These are phyloP conservation scores for Anguilla marmorata DNA, from an alignment of 2,797 vertebrate genomes.

Conservation along the genomic window DNA sequence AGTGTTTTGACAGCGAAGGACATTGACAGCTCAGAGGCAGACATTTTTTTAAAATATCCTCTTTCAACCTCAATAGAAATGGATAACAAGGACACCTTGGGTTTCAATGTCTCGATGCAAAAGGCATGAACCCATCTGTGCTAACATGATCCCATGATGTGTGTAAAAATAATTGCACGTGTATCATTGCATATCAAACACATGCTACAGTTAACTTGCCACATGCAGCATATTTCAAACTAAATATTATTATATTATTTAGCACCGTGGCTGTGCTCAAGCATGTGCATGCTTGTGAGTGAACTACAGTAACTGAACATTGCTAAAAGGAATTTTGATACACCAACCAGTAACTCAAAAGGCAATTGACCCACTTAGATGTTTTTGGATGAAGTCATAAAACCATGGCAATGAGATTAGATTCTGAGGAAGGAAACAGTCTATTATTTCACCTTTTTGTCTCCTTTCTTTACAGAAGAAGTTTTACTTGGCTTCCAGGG, in stretches of 20 bases:
- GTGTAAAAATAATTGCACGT: not conserved
- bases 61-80: not conserved
- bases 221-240: not conserved
- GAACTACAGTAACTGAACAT: not conserved
- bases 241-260: not conserved
- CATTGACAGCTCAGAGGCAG: slow-evolving; percentile 19
- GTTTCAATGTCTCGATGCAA: not conserved
- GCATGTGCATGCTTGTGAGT: not conserved
- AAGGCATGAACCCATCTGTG: not conserved
- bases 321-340: not conserved
- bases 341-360: not conserved
- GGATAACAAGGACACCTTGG: slow-evolving; percentile 15
- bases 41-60: not conserved
- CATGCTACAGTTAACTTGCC: not conserved
- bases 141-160: not conserved
- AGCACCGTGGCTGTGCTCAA: not conserved
- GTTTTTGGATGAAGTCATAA: not conserved
- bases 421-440: not conserved
- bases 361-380: not conserved
- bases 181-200: not conserved
- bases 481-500: not conserved
- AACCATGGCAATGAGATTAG: not conserved
- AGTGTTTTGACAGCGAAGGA: slow-evolving; percentile 23
- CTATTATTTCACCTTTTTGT: not conserved
- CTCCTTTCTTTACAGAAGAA: not conserved